Percentiles rank a stretch among this genome's conserved stretches.
These are phyloP conservation scores for Hydriomena furcata DNA, from an alignment of 2,888 invertebrate species.

Conservation along the genomic window DNA sequence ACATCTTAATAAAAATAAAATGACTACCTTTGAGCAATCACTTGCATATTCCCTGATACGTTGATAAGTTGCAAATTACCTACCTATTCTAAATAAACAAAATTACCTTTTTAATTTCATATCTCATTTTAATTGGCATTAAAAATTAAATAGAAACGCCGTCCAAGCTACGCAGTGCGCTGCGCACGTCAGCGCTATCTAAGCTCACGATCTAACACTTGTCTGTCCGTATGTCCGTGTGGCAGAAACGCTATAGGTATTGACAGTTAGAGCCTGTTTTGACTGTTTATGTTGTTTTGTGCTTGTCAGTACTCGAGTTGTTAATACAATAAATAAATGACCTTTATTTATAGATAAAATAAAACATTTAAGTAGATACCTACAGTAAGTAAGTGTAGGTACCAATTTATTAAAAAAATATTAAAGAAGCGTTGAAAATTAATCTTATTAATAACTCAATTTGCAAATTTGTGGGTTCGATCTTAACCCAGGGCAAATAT, in stretches of 20 bases:
- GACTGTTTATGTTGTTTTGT: conserved; percentile 33
- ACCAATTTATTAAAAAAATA: no score
- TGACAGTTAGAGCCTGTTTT: conserved; percentile 31
- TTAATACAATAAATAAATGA: not conserved
- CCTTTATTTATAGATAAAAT: no score
- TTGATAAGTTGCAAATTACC: not conserved
- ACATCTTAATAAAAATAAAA: no score
- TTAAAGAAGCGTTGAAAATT: no score
- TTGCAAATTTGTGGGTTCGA: no score
- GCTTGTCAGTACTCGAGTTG: conserved; percentile 8
- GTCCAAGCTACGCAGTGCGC: conserved; percentile 21
- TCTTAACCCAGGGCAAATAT: no score
- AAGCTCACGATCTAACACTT: conserved; percentile 37
- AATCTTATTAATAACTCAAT: no score
- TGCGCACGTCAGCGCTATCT: conserved; percentile 35
- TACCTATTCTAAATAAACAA: not conserved
- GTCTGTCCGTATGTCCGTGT: conserved; percentile 39
- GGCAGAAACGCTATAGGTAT: conserved; percentile 19
- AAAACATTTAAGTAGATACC: no score
- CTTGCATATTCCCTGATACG: not conserved
- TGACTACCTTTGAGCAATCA: no score
- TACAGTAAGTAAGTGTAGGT: no score
- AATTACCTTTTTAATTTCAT: conserved; percentile 7
- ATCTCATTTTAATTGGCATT: conserved; percentile 36
- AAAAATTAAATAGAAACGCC: conserved; percentile 29